These are phyloP conservation scores for Grapholita molesta DNA, from an alignment of 1,140 invertebrate genomes.

Conservation along the genomic window DNA sequence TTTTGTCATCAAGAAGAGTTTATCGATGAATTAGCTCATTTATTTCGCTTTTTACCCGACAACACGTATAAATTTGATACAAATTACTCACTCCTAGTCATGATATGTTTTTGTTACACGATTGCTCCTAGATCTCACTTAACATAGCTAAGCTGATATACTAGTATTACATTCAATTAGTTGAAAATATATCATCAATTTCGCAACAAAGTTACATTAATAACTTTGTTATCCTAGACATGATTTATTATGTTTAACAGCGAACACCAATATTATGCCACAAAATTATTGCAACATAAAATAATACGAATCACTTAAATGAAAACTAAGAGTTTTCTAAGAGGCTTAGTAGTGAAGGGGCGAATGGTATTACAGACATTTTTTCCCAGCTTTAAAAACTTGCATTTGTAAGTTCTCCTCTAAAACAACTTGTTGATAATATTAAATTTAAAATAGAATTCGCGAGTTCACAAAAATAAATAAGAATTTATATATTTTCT, in stretches of 20 bases:
- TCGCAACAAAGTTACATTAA: background rate
- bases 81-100: slow-evolving; percentile 46
- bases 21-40: background rate
- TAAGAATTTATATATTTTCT: background rate
- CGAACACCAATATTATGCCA: background rate
- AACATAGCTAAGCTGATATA: slow-evolving; percentile 5
- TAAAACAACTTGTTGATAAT: too few species aligned
- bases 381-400: background rate
- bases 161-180: background rate
- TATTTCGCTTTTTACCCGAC: slow-evolving; percentile 21
- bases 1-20: background rate
- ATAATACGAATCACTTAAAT: background rate
- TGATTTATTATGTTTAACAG: background rate
- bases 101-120: slow-evolving; percentile 70
- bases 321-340: background rate
- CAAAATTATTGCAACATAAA: background rate
- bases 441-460: too few species aligned
- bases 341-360: background rate
- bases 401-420: background rate
- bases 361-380: background rate
- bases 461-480: too few species aligned
- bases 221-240: background rate
- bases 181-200: background rate
- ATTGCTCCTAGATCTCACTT: slow-evolving; percentile 41
- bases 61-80: slow-evolving; percentile 42